A percentile compares a stretch with the other conserved stretches of the same genome.
phyloP scores from a whole-genome alignment of 2,113 vertebrate species.

The Corydoras maculifer region DNA sequence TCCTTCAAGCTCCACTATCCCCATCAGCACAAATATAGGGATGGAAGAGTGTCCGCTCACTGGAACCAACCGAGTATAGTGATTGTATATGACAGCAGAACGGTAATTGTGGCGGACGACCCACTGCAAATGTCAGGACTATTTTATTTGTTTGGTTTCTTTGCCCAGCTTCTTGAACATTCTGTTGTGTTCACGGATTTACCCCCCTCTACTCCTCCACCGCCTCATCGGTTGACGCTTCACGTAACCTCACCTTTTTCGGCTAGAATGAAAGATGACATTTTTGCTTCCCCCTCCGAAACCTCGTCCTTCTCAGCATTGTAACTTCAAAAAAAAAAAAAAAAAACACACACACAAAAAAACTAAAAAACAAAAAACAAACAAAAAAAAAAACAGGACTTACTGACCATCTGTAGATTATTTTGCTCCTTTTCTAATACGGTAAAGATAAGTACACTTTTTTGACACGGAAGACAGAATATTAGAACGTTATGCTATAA shows the following conservation, averaged over 20 bases:
- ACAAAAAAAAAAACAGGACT: slow-evolving; percentile 35
- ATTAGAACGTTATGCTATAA: slow-evolving; percentile 69
- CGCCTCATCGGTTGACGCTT: slow-evolving; percentile 50
- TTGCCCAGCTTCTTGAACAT: slow-evolving; percentile 10
- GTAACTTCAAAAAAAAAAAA: slow-evolving; percentile 27
- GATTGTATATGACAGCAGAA: slow-evolving; percentile 23
- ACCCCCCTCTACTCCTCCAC: too few species aligned
- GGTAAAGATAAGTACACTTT: slow-evolving; percentile 44
- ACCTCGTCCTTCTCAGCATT: slow-evolving; percentile 23
- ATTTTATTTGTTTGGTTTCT: slow-evolving; percentile 20
- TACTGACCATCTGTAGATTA: slow-evolving; percentile 43
- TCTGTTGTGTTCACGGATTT: slow-evolving; percentile 2
- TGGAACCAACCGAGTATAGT: slow-evolving; percentile 8
- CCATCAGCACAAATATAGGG: slow-evolving; percentile 6
- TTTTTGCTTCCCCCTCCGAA: slow-evolving; percentile 22
- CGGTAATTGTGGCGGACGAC: slow-evolving; percentile 12
- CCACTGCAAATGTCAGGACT: slow-evolving; percentile 13
- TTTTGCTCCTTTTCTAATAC: slow-evolving; percentile 46
- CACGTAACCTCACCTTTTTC: slow-evolving; percentile 52
- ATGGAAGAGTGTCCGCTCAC: slow-evolving; percentile 18
- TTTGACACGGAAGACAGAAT: slow-evolving; percentile 56
- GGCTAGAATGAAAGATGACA: slow-evolving; percentile 34
- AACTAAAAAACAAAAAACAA: slow-evolving; percentile 13
- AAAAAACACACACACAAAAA: too few species aligned
- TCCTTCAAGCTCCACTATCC: neutral